These are phyloP conservation scores for Synchiropus splendidus DNA, from an alignment of 2,113 vertebrate species.

Conservation along the genomic window DNA sequence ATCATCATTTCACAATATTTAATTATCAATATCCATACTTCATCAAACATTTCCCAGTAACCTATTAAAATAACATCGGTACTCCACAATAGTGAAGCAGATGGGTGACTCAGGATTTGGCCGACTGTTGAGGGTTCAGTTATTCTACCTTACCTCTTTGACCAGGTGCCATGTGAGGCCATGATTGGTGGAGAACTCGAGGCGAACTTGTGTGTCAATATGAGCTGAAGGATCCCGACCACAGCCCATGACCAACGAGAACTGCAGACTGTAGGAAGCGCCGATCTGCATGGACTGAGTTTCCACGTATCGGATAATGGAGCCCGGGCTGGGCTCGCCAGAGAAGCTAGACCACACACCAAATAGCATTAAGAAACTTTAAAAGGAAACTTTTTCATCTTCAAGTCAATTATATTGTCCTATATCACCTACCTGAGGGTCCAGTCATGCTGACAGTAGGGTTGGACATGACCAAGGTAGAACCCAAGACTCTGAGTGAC, in stretches of 20 bases:
- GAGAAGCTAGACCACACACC: constrained; percentile 67
- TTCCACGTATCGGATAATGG: constrained; percentile 94
- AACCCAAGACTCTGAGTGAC: constrained; percentile 96
- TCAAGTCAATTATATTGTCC: too few relatives aligned
- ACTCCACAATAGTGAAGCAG: too few relatives aligned
- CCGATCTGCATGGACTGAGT: constrained; percentile 98
- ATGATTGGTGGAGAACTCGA: constrained; percentile 97
- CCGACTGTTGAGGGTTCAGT: too few relatives aligned
- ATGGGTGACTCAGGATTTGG: too few relatives aligned
- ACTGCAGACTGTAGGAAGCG: constrained; percentile 93
- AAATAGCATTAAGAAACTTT: too few relatives aligned
- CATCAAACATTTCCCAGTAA: too few relatives aligned
- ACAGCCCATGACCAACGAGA: constrained; percentile 94
- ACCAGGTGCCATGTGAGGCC: constrained; percentile 97
- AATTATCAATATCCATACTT: too few relatives aligned
- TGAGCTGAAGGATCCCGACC: constrained; percentile 80
- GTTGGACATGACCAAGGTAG: constrained; percentile 92
- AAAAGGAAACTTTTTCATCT: not conserved
- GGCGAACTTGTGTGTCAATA: constrained; percentile 93
- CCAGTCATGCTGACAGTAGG: constrained; percentile 94
- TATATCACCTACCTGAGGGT: constrained; percentile 94
- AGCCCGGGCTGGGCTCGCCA: constrained; percentile 80
- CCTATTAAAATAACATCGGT: too few relatives aligned
- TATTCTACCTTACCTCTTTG: constrained; percentile 76
- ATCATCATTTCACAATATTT: too few relatives aligned